Evolutionary conservation across 2,113 vertebrate genomes (phyloP), one percentile per base, ranked within the genome.

Genomic region (Cochlearius cochlearius): DNA sequence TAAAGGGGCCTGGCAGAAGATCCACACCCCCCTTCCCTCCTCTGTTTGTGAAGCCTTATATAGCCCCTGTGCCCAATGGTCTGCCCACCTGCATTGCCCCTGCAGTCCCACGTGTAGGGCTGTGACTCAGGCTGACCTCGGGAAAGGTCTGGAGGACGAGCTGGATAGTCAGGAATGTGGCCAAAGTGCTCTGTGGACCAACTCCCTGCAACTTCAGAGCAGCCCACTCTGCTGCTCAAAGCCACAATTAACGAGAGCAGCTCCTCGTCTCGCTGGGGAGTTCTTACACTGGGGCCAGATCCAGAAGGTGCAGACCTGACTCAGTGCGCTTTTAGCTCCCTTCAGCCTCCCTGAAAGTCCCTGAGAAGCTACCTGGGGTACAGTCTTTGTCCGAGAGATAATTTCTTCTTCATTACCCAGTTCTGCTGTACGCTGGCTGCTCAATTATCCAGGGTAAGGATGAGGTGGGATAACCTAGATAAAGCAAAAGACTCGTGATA

Each of bases 211-310:
- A 29, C 38, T 84, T 53, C 21, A 25, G 56, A 32, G 55, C 59
- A 73, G 47, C 26, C n/a, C 49, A 20, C 11, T 39, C 30, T 25
- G 36, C 41, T 73, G 68, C 81, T 69, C 72, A 59, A 53, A 63
- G 49, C 21, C 55, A 26, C 0, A 0, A 10, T 45, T 50, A 41
- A 21, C 0, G 0, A 66, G 47, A 76, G 79, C 52, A 52, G 29
- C 34, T 90, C 49, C 22, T 30, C 0, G 0, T 43, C 36, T 56
- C 5, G 5, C 83, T 68, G n/a, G 84, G 63, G 19, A 55, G 53
- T 36, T 52, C 78, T 66, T 30, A 66, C 5, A 2, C 34, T 34
- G 27, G 53, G n/a, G 29, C 15, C 47, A 79, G 43, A 67, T 22
- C 11, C 52, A 85, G 50, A 60, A 45, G n/a, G 20, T 27, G 20